Evolutionary conservation across 2,797 vertebrate genomes (phyloP).

Genomic region (Etheostoma nigrum): DNA sequence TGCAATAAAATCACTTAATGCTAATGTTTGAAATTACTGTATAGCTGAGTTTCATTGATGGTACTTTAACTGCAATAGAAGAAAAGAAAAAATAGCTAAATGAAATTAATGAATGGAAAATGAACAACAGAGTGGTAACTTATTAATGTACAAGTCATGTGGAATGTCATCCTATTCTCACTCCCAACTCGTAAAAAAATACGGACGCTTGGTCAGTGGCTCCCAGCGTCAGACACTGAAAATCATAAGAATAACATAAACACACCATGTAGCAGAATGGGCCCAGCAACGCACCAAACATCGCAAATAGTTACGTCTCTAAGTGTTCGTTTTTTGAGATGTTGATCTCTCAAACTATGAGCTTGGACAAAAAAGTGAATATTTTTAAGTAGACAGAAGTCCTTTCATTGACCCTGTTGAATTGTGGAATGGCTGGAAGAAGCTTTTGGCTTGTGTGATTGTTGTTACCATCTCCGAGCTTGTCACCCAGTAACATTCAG

Average conservation of each 20-base stretch:
- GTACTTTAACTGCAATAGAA: too few species aligned
- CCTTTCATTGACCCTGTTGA: constrained; percentile 14
- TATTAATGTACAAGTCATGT: too few species aligned
- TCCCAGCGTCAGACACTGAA: too few species aligned
- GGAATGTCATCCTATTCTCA: not conserved
- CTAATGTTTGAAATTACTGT: too few species aligned
- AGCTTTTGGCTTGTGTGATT: constrained; percentile 15
- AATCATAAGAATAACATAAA: not conserved
- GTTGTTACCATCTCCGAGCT: constrained; percentile 7
- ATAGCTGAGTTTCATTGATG: too few species aligned
- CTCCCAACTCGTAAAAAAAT: too few species aligned
- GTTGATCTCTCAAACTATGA: not conserved
- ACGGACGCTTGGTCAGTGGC: too few species aligned
- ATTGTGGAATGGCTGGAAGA: not conserved
- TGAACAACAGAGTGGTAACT: not conserved
- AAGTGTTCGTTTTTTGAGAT: not conserved
- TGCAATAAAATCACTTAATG: too few species aligned
- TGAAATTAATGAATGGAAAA: not conserved
- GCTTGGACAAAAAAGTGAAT: not conserved
- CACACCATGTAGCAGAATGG: not conserved
- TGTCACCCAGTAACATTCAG: constrained; percentile 42
- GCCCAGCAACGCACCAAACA: not conserved
- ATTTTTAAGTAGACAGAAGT: constrained; percentile 1
- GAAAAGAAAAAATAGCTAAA: too few species aligned
- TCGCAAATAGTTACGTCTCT: not conserved